These are phyloP conservation scores for Epizoanthus stellaris DNA, from an alignment of 92 coral and sea anemone species.

Conservation along the genomic window DNA sequence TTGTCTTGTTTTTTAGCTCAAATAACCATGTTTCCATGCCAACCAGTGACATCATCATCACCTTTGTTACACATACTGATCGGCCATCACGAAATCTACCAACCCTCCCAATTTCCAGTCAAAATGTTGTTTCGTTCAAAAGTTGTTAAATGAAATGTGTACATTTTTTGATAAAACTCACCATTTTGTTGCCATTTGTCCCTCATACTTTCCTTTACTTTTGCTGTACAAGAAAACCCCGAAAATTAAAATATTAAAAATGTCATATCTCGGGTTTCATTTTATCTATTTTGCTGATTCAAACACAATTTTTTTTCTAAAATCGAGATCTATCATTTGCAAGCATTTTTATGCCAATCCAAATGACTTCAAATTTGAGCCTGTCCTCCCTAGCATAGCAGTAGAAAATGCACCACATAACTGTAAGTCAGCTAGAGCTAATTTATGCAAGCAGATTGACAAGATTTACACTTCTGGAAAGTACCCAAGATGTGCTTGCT, in stretches of 20 bases:
- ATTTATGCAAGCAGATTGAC: too few relatives aligned
- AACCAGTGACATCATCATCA: neutral
- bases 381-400: too few relatives aligned
- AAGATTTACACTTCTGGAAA: too few relatives aligned
- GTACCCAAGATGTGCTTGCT: too few relatives aligned
- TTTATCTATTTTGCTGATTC: slow-evolving; percentile 4
- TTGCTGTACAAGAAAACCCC: slow-evolving; percentile 8
- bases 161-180: neutral
- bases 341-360: neutral
- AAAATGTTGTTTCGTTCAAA: slow-evolving; percentile 5
- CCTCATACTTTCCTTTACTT: slow-evolving; percentile 14
- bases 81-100: neutral
- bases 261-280: neutral
- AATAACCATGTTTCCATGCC: neutral
- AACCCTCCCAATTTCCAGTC: slow-evolving; percentile 13
- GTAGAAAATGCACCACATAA: too few relatives aligned
- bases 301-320: slow-evolving; percentile 10
- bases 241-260: neutral
- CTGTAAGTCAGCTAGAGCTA: too few relatives aligned
- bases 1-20: neutral
- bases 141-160: slow-evolving; percentile 11
- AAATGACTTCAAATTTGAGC: neutral
- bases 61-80: neutral
- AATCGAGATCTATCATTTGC: slow-evolving; percentile 10
- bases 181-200: slow-evolving; percentile 16